phyloP scores from a whole-genome alignment of 2,888 invertebrate species.

The Pollenia griseotomentosa region DNA sequence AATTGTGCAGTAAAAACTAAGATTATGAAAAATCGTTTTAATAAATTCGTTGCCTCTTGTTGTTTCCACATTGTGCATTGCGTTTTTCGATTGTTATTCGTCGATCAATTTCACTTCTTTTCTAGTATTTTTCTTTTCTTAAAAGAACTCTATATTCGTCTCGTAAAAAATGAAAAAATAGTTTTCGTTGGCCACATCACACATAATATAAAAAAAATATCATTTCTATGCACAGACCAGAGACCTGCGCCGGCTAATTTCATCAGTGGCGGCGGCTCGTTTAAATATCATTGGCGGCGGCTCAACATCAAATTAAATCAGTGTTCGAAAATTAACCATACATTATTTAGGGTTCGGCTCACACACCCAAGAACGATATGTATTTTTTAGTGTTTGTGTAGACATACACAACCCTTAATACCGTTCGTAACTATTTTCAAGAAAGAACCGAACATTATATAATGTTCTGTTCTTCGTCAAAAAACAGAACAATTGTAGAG shows the following conservation, averaged over 20 bases:
- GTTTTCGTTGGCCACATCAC: slow-evolving; percentile 74
- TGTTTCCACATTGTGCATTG: slow-evolving; percentile 72
- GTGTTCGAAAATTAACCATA: too few relatives aligned
- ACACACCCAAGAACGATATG: too few relatives aligned
- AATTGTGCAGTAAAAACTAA: slow-evolving; percentile 68
- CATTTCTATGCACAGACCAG: slow-evolving; percentile 26
- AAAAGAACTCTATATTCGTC: slow-evolving; percentile 54
- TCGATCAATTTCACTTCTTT: slow-evolving; percentile 29
- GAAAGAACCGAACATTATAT: too few relatives aligned
- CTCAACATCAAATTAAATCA: too few relatives aligned
- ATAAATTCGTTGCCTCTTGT: slow-evolving; percentile 61
- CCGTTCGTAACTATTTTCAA: too few relatives aligned
- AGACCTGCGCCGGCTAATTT: neutral
- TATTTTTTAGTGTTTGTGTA: too few relatives aligned
- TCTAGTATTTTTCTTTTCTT: slow-evolving; percentile 27
- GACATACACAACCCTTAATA: too few relatives aligned
- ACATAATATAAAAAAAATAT: slow-evolving; percentile 61
- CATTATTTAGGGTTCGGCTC: too few relatives aligned
- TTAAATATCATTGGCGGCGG: neutral
- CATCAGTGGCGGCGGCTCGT: neutral
- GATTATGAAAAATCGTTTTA: slow-evolving; percentile 48
- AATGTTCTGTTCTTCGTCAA: too few relatives aligned
- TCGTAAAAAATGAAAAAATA: slow-evolving; percentile 52
- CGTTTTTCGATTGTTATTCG: slow-evolving; percentile 51
- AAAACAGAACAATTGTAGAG: too few relatives aligned